Base-by-base conservation (phyloP, 2,113 vertebrate species). In the Sminthopsis crassicaudata region DNA sequence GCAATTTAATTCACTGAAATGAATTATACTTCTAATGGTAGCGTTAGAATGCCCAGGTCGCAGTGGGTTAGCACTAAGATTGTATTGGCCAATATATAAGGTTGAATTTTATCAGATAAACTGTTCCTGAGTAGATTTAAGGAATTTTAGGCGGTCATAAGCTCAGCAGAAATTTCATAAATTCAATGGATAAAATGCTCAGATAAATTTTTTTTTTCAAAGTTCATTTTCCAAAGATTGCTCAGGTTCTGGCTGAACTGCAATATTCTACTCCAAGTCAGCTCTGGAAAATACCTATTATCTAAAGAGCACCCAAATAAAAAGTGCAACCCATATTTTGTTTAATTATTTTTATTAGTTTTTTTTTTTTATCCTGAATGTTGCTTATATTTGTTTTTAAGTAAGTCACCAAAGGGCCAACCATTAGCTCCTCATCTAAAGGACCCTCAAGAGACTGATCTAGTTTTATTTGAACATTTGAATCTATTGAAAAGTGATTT, bases 41-140 rank as follows among this genome's bases (percentile, higher is more conserved):
- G 42, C 36, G 94, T 0, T 60, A 76, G 46, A 95, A 94, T 95
- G 90, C 89, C n/a, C 2, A 84, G 42, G 67, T 22, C 92, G 89
- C 91, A n/a, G 24, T 48, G 57, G 57, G 88, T 92, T 46, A 42
- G 16, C 57, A 27, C 46, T 48, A 27, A 91, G 53, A 53, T 52
- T 91, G 16, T 27, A 36, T 42, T 42, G 46, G 22, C 46, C 53
- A 91, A 91, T 51, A 84, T 91, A 19, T 92, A 42, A 42, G n/a
- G 2, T 48, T 90, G 8, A 25, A 57, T 90, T 89, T 91, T 92
- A 46, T 91, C 27, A 57, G 67, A 55, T 50, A 91, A 27, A 12
- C 90, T 94, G 0, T 91, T 92, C 26, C 57, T n/a, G 4, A 25
- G 16, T 50, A 0, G 84, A 52, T 92, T 91, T 91, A 91, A 42